Base-by-base conservation (phyloP, 2,113 vertebrate genomes). In the Anarrhichthys ocellatus region DNA sequence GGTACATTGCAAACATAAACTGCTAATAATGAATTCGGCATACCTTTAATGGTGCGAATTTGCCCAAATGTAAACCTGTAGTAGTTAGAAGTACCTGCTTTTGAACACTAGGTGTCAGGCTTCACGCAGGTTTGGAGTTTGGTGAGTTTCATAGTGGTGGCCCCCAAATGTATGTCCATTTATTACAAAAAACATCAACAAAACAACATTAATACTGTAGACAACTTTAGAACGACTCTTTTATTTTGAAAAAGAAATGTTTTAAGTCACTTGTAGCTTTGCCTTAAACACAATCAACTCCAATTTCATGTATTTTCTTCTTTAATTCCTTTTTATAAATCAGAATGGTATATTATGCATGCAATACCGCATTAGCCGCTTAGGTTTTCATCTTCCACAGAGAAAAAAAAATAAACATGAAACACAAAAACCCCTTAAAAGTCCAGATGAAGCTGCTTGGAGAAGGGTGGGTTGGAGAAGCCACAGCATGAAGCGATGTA, bases 311-410 rank as follows among this genome's bases (percentile, higher is more conserved):
- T 83, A n/a, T 85, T 92, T 93, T 88, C n/a, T n/a, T 87, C 68
- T 92, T 91, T 59, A 87, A 86, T 86, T 91, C 74, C 74, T 92
- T 88, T 92, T 91, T 85, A 94, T 84, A 94, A 95, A 94, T 90
- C 78, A 92, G 83, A 95, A 93, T 93, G 92, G 92, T 93, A 94
- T 88, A 91, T 93, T 89, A 91, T 89, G 94, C 95, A 95, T 95
- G 94, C 95, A 94, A 88, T 94, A 94, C 89, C 87, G 93, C 94
- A 94, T 94, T 91, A 94, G 86, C 93, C 82, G 80, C 89, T 91
- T 87, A 89, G 73, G 85, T 87, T 86, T 91, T 93, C 84, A 88
- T 91, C 87, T 92, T 93, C 87, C 92, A 94, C 93, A 93, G 88
- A 91, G 91, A 87, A 82, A 89, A 88, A 85, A 86, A 66, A 82